phyloP scores from a whole-genome alignment of 64 coral and sea anemone genomes.

The Orbicella faveolata region DNA sequence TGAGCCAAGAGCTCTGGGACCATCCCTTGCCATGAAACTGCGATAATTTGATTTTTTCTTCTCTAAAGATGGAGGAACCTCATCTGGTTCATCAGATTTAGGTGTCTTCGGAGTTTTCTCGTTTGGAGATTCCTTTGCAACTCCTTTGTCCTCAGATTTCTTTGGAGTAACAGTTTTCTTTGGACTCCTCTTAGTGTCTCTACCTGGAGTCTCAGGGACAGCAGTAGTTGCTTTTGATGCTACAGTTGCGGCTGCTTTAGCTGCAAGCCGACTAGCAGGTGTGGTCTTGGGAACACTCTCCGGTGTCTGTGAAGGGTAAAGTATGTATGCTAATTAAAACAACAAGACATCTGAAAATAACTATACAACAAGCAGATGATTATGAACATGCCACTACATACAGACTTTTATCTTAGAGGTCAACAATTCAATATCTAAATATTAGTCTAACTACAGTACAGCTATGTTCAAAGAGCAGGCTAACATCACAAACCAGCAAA shows the following conservation, averaged over 20 bases:
- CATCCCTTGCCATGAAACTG: constrained; percentile 89
- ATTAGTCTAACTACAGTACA: too few species aligned
- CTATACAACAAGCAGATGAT: too few species aligned
- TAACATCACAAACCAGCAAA: too few species aligned
- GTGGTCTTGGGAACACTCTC: constrained; percentile 60
- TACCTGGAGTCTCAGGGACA: constrained; percentile 17
- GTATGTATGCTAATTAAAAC: not conserved
- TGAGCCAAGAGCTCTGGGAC: constrained; percentile 70
- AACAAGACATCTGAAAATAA: too few species aligned
- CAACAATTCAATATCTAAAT: too few species aligned
- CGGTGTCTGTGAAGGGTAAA: constrained; percentile 26
- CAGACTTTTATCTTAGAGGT: too few species aligned
- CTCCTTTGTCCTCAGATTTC: constrained; percentile 16
- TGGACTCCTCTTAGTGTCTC: constrained; percentile 21
- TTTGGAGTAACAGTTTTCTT: constrained; percentile 38
- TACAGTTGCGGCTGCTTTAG: constrained; percentile 36
- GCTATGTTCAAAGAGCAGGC: too few species aligned
- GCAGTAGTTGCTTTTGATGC: constrained; percentile 2
- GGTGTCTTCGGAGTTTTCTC: constrained; percentile 48
- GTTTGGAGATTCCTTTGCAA: constrained; percentile 44
- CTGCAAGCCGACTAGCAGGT: constrained; percentile 37
- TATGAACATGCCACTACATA: too few species aligned
- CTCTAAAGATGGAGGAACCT: constrained; percentile 83
- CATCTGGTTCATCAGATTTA: constrained; percentile 1
- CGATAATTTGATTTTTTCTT: constrained; percentile 83